Evolutionary conservation across 2,888 invertebrate species (phyloP).

Genomic region (Drosophila subsilvestris): DNA sequence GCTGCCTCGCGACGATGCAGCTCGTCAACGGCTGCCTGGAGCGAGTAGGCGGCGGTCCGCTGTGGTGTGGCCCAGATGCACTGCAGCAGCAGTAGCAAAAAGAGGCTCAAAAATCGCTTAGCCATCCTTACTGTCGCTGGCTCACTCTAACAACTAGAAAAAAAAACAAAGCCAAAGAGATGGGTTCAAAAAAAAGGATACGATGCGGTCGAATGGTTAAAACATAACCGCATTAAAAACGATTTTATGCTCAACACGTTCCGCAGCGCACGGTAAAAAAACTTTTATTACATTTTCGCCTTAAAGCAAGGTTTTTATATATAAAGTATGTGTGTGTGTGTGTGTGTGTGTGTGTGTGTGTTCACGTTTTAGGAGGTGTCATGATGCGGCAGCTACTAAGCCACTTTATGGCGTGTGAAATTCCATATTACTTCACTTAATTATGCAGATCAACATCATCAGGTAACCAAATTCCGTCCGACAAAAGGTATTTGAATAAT

Average conservation of each 20-base stretch:
- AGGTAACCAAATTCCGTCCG: conserved; percentile 23
- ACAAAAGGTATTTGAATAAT: conserved; percentile 64
- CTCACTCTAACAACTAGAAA: conserved; percentile 3
- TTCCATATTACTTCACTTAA: conserved; percentile 45
- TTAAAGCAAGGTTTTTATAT: conserved; percentile 42
- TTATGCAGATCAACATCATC: conserved; percentile 29
- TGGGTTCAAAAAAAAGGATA: not conserved
- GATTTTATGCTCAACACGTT: conserved; percentile 65
- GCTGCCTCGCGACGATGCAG: conserved; percentile 82
- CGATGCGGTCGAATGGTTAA: conserved; percentile 16
- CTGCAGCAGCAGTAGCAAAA: conserved; percentile 40
- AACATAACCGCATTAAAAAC: conserved; percentile 17
- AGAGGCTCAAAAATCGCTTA: conserved; percentile 39
- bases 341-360: conserved; percentile 16
- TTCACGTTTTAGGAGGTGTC: conserved; percentile 26
- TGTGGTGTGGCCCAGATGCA: conserved; percentile 59
- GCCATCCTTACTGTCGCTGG: conserved; percentile 39
- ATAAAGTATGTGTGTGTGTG: conserved; percentile 1
- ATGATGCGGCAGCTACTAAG: conserved; percentile 29
- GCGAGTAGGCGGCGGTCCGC: conserved; percentile 80
- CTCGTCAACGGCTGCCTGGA: conserved; percentile 84
- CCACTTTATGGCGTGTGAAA: conserved; percentile 45
- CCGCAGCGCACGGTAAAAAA: conserved; percentile 42
- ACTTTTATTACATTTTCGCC: conserved; percentile 74
- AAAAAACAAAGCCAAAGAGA: not conserved